Evolutionary conservation across 23 tunicate species (phyloP), one percentile per base, ranked within the genome.

Genomic region (Phallusia fumigata): DNA sequence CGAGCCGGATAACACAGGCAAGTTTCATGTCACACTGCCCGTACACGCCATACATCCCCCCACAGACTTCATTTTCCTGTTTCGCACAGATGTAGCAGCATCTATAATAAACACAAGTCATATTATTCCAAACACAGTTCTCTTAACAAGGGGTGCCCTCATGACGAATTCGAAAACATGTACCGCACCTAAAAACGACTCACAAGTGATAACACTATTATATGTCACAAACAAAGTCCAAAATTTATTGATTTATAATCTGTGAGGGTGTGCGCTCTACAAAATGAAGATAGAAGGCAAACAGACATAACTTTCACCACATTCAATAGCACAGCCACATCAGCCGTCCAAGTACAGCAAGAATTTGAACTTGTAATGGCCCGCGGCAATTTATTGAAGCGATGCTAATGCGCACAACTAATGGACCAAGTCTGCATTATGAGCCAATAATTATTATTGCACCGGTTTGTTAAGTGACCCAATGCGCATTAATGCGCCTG

Each of bases 21-120:
- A 81, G 53, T 10, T 40, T 44, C 33, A 33, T 36, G 32, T 81
- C 84, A 31, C 84, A 81, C 26, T 31, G 53, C 18, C 84, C 84
- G 44, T 65, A 18, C 32, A 81, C 58, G 6, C n/a, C 52, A 8
- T 26, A 80, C 73, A 35, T 72, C 8, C 84, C 84, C 19, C 84
- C 84, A 65, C 84, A 81, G 15, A 26, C 65, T 65, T 81, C 84
- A 24, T 30, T 19, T 30, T 65, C 53, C 69, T 81, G 84, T 35
- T 81, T 81, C 35, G 84, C 84, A 26, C 84, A 81, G 3, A 65
- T 45, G 21, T 33, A 35, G 26, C 84, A 81, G 76, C 84, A 81
- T 30, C 84, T 81, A 30, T 6, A 58, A 58, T 3, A 24, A 22
- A 58, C 26, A 24, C 69, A 8, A 58, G 28, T 6, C 69, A 6